Base-by-base conservation (phyloP, 2,797 vertebrate genomes). In the Netta rufina region DNA sequence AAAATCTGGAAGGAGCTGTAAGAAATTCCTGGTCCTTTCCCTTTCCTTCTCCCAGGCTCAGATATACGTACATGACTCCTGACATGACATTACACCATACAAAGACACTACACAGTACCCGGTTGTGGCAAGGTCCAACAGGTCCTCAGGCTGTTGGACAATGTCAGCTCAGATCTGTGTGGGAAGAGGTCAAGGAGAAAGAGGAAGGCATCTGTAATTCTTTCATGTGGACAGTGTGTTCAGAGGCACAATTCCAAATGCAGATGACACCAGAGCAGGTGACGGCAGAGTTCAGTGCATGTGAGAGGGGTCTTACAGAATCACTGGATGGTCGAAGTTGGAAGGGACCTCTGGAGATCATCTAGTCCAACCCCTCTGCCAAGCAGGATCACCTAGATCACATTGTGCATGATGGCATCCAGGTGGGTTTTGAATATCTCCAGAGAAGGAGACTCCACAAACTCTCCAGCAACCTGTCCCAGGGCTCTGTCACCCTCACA, bases 271-370 rank as follows among this genome's bases (percentile, higher is more conserved):
- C 60, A 32, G 3, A 4, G 33, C 36, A 61, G 81, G 12, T 5
- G n/a, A 53, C 1, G 3, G 61, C 22, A 47, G 54, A 56, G n/a
- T 24, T 53, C 7, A 22, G 12, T 28, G 24, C 32, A 6, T 0
- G 0, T 12, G 22, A 16, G 30, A 89, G 38, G 15, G 30, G 7
- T 65, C 49, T 51, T 25, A 14, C 13, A 25, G 49, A 51, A 51
- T 51, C 49, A 51, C 49, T 25, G 49, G 13, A 25, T 51, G 24
- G 49, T 24, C 13, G 8, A 51, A 13, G 13, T 51, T 51, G 49
- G 24, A 51, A 51, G 49, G 49, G 24, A 51, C 49, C 49, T 51
- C 24, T 51, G 49, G 13, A 25, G 49, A 51, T 51, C 13, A 51
- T 51, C 49, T 51, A 25, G 24, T 51, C 49, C 49, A 25, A 25